Base-by-base conservation (phyloP, 2,797 vertebrate species). In the Sebastes steindachneri region DNA sequence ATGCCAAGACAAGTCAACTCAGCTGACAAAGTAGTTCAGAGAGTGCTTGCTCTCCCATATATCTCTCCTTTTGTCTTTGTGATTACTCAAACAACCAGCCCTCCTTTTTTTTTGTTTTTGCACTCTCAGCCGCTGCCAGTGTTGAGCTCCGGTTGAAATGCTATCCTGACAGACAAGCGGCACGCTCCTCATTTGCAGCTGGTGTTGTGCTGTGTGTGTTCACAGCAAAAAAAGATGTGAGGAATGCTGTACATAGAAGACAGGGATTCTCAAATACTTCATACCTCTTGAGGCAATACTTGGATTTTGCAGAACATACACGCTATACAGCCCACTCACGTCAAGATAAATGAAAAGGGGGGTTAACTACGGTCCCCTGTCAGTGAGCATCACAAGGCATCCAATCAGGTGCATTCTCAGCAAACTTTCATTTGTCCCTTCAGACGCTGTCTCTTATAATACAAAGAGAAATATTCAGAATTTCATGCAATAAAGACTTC, bases 1-100 rank as follows among this genome's bases (percentile, higher is more conserved):
- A 53, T 87, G 89, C 89, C 86, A 91, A 86, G 83, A 83, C 83
- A 75, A 89, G 88, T 92, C 90, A 84, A 54, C 75, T 75, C 33
- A 2, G 82, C 81, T 86, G 86, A 92, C 84, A 88, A 71, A 86
- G 59, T 78, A 75, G 71, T 79, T 81, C 67, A 63, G 73, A 58
- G 86, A 82, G 66, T 6, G 25, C 67, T 82, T 60, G 41, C 26
- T 64, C 79, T 77, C 62, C 63, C 76, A 82, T 63, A 80, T 82
- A 48, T 41, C 54, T 78, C n/a, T 67, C 21, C 68, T 71, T 84
- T 87, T 60, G 75, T 87, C 69, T 89, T 73, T 85, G 73, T 75
- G 67, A 91, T 90, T 63, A 79, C 45, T 86, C 67, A 79, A 67
- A 74, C 76, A 75, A 68, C 28, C 68, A 19, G 17, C 60, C 11